Base-by-base conservation (phyloP, 1,140 invertebrate genomes). In the Belonocnema kinseyi region DNA sequence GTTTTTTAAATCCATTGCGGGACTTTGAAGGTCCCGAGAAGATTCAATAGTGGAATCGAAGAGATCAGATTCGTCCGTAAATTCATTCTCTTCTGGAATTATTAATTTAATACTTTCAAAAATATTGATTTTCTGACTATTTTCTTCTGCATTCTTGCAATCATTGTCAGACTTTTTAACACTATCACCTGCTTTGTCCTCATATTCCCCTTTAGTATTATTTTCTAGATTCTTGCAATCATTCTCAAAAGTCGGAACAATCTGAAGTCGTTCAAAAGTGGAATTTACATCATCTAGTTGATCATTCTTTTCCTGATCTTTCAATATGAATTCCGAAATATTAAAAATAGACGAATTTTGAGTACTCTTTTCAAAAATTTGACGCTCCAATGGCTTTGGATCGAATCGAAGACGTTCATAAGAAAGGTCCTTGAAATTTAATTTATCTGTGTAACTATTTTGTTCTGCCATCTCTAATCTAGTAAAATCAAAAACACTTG, bases 1-100 rank as follows among this genome's bases (percentile, higher is more conserved):
- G 13, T 40, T 46, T 66, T 66, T 66, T n/a, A 3, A 40, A 66
- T 66, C 7, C 12, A 3, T 66, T n/a, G 2, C 26, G 3, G 61
- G 33, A 66, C 61, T 66, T n/a, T 66, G 11, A 40, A 66, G n/a
- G n/a, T 40, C 33, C 10, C 6, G 26, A 26, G 58, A 26, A 66
- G 7, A 66, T 40, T 66, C 61, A 26, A 7, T 66, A 16, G 61
- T 40, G n/a, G 40, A 66, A 66, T 66, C 61, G n/a, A 66, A 66
- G 26, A 66, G 33, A 40, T 66, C 61, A 16, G 26, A 66, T 66
- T 66, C 61, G n/a, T 66, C 61, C 13, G 61, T n/a, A 40, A 40
- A 66, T 66, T 66, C 61, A 14, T n/a, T 46, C 16, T 66, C 33
- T 16, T 66, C 61, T 40, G 26, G 61, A 66, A 66, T 66, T 10